Evolutionary conservation across 2,888 invertebrate species (phyloP).

Genomic region (Erpobdella octoculata): DNA sequence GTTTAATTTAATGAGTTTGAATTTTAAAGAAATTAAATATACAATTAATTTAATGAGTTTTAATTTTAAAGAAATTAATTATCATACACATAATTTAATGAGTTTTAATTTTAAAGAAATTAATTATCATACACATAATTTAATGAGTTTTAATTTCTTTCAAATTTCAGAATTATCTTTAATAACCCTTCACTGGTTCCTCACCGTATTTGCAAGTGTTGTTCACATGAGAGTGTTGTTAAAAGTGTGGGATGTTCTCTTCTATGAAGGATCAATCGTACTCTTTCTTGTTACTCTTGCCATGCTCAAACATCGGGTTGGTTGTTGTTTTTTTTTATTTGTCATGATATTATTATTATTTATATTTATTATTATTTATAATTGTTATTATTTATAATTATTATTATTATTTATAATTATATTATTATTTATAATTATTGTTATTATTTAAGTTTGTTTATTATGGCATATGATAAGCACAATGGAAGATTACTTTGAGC

Average conservation of each 20-base stretch:
- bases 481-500: no score
- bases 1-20: no score
- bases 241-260: constrained; percentile 92
- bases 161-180: constrained; percentile 68
- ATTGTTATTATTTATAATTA: not conserved
- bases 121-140: not conserved
- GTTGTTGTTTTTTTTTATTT: constrained; percentile 10
- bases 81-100: no score
- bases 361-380: not conserved
- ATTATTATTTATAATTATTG: not conserved
- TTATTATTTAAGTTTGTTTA: not conserved
- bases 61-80: no score
- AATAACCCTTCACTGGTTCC: constrained; percentile 93
- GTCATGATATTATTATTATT: not conserved
- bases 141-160: not conserved
- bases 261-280: constrained; percentile 86
- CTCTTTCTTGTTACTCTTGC: constrained; percentile 88
- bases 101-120: not conserved
- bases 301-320: constrained; percentile 72
- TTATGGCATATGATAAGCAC: not conserved
- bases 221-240: constrained; percentile 88
- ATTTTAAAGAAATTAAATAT: no score
- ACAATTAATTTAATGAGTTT: no score
- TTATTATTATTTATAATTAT: not conserved
- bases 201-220: constrained; percentile 90